Conservation (phyloP, 2,888 invertebrate genomes). For the Sarcophaga caerulescens region DNA sequence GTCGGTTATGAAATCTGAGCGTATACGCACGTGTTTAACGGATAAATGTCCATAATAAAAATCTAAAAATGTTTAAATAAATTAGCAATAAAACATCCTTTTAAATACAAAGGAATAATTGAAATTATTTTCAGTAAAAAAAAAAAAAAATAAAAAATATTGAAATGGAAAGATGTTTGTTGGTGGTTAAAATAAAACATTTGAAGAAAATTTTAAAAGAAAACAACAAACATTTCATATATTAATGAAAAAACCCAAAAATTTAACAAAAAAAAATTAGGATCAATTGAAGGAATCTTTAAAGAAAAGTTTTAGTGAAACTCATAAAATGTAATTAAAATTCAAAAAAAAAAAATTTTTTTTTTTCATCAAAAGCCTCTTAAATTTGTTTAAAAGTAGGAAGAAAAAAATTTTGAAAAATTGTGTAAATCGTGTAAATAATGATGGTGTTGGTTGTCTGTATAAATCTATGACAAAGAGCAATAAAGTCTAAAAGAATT, state of each 20-base stretch:
- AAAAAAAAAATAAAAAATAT: not conserved
- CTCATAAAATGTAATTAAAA: not conserved
- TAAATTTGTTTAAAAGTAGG: no score
- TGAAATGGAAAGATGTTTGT: not conserved
- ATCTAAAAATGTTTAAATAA: not conserved
- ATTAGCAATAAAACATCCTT: conserved; percentile 8
- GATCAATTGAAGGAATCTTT: no score
- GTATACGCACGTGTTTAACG: conserved; percentile 77
- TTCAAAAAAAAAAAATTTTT: no score
- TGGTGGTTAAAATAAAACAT: no score
- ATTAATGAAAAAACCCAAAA: not conserved
- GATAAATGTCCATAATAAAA: conserved; percentile 45
- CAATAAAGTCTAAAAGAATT: not conserved
- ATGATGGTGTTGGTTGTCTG: no score
- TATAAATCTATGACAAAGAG: no score
- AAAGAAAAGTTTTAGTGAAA: not conserved
- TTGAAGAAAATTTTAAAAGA: not conserved
- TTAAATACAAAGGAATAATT: not conserved
- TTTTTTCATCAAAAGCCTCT: no score
- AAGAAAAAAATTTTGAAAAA: no score
- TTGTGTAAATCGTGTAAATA: no score
- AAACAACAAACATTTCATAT: not conserved
- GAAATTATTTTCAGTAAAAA: not conserved
- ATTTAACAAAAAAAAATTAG: not conserved
- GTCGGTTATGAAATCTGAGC: conserved; percentile 79